Conservation (phyloP, 2,888 invertebrate genomes). For the Lysandra bellargus region DNA sequence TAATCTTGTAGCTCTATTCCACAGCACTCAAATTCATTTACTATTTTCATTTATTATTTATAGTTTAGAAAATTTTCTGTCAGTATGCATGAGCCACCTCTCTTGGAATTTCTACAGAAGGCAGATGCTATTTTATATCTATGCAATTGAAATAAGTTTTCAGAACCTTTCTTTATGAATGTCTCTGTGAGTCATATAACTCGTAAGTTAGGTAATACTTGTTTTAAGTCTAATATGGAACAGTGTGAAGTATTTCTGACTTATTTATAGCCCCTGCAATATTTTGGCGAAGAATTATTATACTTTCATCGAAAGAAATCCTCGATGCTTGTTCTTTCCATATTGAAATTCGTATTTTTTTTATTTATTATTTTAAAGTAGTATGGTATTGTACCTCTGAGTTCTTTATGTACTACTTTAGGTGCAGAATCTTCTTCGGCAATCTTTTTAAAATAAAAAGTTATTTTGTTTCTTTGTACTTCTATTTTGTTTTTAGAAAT, state of each 20-base stretch:
- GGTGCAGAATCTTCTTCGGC: not conserved
- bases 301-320: slow-evolving; percentile 32
- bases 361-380: too few relatives aligned
- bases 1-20: slow-evolving; percentile 5
- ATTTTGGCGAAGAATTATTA: slow-evolving; percentile 35
- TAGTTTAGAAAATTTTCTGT: not conserved
- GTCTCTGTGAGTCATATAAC: slow-evolving; percentile 35
- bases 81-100: slow-evolving; percentile 5
- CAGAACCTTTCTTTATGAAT: slow-evolving; percentile 24
- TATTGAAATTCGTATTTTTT: not conserved
- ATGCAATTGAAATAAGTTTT: too few relatives aligned
- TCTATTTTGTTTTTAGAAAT: not conserved
- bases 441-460: not conserved
- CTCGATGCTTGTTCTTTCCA: not conserved
- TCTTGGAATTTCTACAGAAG: not conserved
- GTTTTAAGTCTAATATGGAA: slow-evolving; percentile 24
- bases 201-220: not conserved
- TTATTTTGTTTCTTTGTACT: not conserved
- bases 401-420: too few relatives aligned
- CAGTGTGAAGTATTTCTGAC: slow-evolving; percentile 27
- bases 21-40: slow-evolving; percentile 1
- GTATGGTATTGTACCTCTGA: too few relatives aligned
- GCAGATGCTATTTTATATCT: not conserved
- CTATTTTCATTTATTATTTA: too few relatives aligned
- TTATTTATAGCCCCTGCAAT: slow-evolving; percentile 36